Conservation (phyloP, 2,113 vertebrate genomes). For the human (Homo sapiens) region DNA sequence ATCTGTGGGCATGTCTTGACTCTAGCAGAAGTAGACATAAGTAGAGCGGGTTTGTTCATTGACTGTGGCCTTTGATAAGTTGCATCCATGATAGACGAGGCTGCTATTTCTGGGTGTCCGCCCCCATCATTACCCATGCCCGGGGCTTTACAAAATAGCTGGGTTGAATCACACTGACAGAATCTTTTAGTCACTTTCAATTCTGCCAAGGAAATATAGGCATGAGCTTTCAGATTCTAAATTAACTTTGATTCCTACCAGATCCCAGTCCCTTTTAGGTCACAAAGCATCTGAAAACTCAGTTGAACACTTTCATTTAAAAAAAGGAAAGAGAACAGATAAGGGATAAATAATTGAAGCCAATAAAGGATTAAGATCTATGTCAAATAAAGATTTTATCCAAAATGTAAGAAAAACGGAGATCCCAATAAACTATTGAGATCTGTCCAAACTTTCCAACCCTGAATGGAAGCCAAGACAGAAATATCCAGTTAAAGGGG, state of each 20-base stretch:
- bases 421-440: neutral
- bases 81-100: slow-evolving; percentile 14
- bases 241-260: slow-evolving; percentile 60
- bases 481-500: neutral
- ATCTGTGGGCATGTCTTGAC: neutral
- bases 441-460: neutral
- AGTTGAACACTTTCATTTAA: slow-evolving; percentile 1
- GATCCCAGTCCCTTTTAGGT: neutral
- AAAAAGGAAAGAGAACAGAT: neutral
- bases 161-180: slow-evolving; percentile 62
- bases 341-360: neutral
- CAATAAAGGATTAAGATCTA: neutral
- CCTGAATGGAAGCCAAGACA: neutral
- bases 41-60: slow-evolving; percentile 10
- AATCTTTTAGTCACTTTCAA: slow-evolving; percentile 67
- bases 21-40: neutral
- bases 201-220: slow-evolving; percentile 59
- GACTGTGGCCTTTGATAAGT: slow-evolving; percentile 31
- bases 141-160: slow-evolving; percentile 50
- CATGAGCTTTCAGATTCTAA: slow-evolving; percentile 51
- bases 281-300: slow-evolving; percentile 50
- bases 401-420: slow-evolving; percentile 39
- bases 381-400: slow-evolving; percentile 16
- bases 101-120: slow-evolving; percentile 52
- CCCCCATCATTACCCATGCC: slow-evolving; percentile 35